Evolutionary conservation across 2,888 invertebrate species (phyloP).

Genomic region (Polyommatus iphigenia): DNA sequence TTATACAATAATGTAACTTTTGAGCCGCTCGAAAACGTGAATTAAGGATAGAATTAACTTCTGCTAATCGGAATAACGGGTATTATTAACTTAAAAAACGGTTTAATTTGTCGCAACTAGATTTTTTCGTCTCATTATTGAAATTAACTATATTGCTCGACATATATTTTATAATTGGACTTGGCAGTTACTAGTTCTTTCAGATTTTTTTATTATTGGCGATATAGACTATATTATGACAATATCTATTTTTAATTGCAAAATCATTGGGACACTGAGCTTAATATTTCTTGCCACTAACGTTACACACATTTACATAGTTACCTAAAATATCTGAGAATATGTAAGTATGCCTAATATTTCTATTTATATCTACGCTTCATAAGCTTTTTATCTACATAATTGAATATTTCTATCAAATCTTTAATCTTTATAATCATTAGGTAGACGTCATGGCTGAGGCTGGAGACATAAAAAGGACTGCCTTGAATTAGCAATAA

Average conservation of each 20-base stretch:
- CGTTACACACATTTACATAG: background rate
- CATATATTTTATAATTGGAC: too few species aligned
- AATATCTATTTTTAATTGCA: background rate
- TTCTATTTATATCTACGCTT: background rate
- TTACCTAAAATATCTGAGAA: background rate
- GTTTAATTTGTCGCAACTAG: too few species aligned
- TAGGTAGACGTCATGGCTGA: background rate
- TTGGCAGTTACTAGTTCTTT: too few species aligned
- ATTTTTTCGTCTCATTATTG: too few species aligned
- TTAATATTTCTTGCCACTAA: background rate
- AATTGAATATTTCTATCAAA: background rate
- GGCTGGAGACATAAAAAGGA: background rate
- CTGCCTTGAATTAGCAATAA: background rate
- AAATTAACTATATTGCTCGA: too few species aligned
- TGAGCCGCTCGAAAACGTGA: background rate
- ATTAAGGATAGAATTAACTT: background rate
- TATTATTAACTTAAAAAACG: too few species aligned
- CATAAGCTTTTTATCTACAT: background rate
- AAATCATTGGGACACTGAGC: constrained; percentile 1
- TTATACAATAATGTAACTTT: background rate
- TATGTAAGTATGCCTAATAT: constrained; percentile 15
- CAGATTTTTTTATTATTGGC: background rate
- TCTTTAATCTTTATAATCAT: background rate
- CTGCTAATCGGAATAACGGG: background rate
- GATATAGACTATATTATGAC: background rate